Evolutionary conservation across 2,888 invertebrate genomes (phyloP).

Genomic region (Philonicus albiceps): DNA sequence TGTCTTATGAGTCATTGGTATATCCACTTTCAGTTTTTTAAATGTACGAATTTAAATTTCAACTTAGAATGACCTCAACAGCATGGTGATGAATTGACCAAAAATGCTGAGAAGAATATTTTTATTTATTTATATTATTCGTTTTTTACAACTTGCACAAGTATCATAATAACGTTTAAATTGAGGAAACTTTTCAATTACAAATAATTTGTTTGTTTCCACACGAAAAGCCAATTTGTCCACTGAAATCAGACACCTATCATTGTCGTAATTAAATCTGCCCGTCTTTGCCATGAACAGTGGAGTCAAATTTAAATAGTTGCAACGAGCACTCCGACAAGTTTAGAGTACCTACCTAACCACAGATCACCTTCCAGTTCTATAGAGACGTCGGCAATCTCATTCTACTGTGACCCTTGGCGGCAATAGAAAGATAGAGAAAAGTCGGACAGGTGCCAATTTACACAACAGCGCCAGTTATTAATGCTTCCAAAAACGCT

Average conservation of each 20-base stretch:
- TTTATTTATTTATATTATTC: background rate
- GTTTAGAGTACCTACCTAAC: background rate
- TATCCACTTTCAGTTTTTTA: background rate
- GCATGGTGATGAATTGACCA: background rate
- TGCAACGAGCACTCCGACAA: background rate
- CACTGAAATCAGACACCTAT: background rate
- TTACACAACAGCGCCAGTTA: background rate
- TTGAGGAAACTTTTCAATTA: background rate
- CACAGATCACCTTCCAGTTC: background rate
- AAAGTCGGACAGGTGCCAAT: background rate
- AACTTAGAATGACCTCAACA: background rate
- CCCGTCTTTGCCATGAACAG: background rate
- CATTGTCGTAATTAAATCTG: background rate
- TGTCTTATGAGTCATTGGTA: background rate
- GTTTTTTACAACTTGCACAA: background rate
- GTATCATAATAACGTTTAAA: background rate
- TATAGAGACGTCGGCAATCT: background rate
- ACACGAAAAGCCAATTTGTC: background rate
- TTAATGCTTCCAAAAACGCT: background rate
- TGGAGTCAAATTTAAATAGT: background rate
- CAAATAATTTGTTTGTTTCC: background rate
- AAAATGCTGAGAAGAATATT: background rate
- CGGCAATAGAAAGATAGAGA: background rate
- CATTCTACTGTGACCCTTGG: background rate
- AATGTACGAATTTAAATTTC: background rate